A percentile compares a stretch with the other conserved stretches of the same genome.
Conservation (phyloP, 2,888 invertebrate genomes). For the Ganaspis brasiliensis region DNA sequence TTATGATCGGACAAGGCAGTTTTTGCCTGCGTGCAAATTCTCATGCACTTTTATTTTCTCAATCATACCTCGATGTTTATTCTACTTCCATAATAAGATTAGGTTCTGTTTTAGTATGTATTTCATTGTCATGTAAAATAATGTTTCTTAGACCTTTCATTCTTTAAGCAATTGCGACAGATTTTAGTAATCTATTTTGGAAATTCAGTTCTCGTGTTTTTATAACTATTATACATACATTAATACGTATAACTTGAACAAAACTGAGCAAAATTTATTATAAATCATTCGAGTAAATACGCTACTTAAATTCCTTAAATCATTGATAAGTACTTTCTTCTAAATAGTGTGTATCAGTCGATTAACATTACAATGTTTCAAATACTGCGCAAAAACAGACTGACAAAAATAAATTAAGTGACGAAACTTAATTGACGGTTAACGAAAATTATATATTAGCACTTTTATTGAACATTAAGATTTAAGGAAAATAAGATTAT, state of each 20-base stretch:
- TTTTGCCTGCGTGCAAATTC: background rate
- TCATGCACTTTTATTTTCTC: background rate
- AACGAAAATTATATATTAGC: background rate
- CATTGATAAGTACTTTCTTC: constrained; percentile 35
- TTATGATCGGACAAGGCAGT: constrained; percentile 20
- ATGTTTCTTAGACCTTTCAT: constrained; percentile 1
- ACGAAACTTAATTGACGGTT: background rate
- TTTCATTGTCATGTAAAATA: constrained; percentile 1
- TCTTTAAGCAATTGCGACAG: constrained; percentile 3
- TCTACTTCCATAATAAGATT: constrained; percentile 6
- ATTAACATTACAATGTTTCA: constrained; percentile 11
- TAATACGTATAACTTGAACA: constrained; percentile 2
- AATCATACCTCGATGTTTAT: constrained; percentile 26
- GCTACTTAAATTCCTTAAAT: constrained; percentile 21
- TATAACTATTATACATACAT: constrained; percentile 18
- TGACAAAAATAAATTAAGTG: background rate
- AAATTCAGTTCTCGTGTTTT: constrained; percentile 24
- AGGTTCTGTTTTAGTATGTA: background rate
- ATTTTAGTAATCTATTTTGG: background rate
- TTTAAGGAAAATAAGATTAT: background rate
- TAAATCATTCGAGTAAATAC: background rate
- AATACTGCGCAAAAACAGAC: background rate
- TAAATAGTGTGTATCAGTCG: constrained; percentile 29
- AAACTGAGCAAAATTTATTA: background rate
- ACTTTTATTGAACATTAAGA: background rate